These are phyloP conservation scores for Eulacestoma nigropectus DNA, from an alignment of 2,113 vertebrate genomes.

Conservation along the genomic window DNA sequence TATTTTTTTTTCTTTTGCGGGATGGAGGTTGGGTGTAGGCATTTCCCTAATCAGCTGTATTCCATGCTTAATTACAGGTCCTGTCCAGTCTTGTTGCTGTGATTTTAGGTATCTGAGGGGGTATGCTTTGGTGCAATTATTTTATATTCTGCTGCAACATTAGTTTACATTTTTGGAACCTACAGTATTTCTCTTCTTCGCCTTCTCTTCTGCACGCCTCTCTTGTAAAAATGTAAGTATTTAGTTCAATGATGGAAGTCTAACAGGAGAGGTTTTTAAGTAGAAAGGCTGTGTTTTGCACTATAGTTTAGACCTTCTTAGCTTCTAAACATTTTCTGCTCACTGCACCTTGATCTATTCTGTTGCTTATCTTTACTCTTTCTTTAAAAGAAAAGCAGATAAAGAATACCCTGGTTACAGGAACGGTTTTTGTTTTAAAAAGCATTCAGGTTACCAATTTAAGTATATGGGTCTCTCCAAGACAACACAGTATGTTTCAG, in stretches of 20 bases:
- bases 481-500: not conserved
- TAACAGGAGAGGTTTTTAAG: slow-evolving; percentile 63
- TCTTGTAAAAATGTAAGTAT: slow-evolving; percentile 71
- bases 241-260: slow-evolving; percentile 53
- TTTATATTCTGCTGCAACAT: slow-evolving; percentile 68
- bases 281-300: slow-evolving; percentile 49
- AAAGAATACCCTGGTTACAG: not conserved
- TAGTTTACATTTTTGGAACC: slow-evolving; percentile 70
- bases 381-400: not conserved
- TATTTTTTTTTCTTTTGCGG: not conserved
- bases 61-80: slow-evolving; percentile 68
- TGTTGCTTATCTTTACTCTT: slow-evolving; percentile 50
- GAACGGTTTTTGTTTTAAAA: not conserved
- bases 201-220: slow-evolving; percentile 66
- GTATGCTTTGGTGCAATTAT: slow-evolving; percentile 68
- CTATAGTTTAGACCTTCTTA: not conserved
- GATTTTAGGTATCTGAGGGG: slow-evolving; percentile 70
- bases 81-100: slow-evolving; percentile 70
- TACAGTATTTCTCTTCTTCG: slow-evolving; percentile 69
- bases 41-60: slow-evolving; percentile 67
- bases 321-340: slow-evolving; percentile 47
- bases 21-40: slow-evolving; percentile 53
- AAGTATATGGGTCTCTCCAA: not conserved
- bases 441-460: not conserved
- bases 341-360: slow-evolving; percentile 38